Evolutionary conservation across 2,888 invertebrate species (phyloP).

Genomic region (Phytoseiulus persimilis): DNA sequence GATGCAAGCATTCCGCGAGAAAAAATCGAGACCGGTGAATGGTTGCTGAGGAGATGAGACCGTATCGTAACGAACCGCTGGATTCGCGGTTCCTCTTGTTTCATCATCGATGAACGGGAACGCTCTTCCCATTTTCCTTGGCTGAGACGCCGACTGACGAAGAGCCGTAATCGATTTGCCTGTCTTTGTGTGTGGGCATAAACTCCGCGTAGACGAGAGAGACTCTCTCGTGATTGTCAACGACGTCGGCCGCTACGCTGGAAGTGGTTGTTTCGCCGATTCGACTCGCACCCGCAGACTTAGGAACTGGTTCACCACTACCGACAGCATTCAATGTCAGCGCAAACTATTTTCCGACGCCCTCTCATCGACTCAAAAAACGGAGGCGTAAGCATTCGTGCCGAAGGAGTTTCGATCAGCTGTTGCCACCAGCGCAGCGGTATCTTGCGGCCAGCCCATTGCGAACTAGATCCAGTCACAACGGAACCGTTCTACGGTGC

Average conservation of each 20-base stretch:
- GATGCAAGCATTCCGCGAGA: no score
- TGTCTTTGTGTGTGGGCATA: no score
- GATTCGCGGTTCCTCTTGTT: no score
- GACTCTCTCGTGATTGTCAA: no score
- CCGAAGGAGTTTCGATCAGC: not conserved
- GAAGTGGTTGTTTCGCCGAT: not conserved
- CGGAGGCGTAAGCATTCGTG: not conserved
- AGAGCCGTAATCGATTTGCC: no score
- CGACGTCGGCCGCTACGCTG: not conserved
- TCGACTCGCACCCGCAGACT: not conserved
- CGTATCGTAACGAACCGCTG: no score
- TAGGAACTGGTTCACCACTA: not conserved
- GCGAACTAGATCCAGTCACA: not conserved
- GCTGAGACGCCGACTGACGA: no score
- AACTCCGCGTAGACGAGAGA: no score
- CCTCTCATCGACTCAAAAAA: not conserved
- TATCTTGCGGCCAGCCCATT: not conserved
- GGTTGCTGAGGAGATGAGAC: no score
- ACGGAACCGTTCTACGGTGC: not conserved
- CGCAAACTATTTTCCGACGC: not conserved
- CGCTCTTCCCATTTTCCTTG: no score
- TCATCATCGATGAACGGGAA: no score
- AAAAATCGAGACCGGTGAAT: no score
- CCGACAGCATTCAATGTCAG: not conserved
- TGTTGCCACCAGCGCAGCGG: not conserved